These are phyloP conservation scores for Lycorma delicatula DNA, from an alignment of 1,140 invertebrate species.

Conservation along the genomic window DNA sequence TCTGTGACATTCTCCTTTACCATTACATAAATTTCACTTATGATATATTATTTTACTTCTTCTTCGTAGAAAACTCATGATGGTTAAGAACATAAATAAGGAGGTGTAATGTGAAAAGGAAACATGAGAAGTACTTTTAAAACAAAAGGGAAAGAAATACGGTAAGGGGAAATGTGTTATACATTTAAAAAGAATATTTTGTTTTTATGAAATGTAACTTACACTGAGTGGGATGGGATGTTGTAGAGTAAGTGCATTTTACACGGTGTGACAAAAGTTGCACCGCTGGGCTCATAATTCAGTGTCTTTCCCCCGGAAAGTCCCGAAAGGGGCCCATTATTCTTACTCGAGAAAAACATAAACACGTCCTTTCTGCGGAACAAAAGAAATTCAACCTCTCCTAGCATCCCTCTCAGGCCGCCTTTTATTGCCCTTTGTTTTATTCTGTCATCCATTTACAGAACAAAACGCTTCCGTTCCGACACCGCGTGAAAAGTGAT, in stretches of 20 bases:
- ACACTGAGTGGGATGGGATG: neutral
- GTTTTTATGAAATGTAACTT: conserved; percentile 2
- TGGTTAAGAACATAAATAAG: conserved; percentile 4
- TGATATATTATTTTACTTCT: neutral
- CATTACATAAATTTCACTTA: neutral
- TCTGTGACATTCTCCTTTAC: too few species aligned
- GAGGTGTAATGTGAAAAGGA: conserved; percentile 4
- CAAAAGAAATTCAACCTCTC: conserved; percentile 13
- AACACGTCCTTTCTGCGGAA: conserved; percentile 13
- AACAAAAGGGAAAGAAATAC: conserved; percentile 8
- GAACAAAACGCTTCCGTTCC: conserved; percentile 13
- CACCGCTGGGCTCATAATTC: conserved; percentile 14
- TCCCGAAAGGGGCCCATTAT: conserved; percentile 17
- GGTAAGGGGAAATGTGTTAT: conserved; percentile 1
- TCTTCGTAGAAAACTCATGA: neutral
- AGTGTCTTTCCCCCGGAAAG: conserved; percentile 9
- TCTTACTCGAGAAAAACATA: conserved; percentile 17
- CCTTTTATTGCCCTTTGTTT: conserved; percentile 17
- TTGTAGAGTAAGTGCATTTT: conserved; percentile 10
- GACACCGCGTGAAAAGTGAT: conserved; percentile 3
- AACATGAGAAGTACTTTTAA: conserved; percentile 8
- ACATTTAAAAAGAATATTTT: conserved; percentile 9
- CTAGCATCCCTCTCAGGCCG: neutral
- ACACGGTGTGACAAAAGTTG: conserved; percentile 7
- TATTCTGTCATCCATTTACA: conserved; percentile 13